Evolutionary conservation across 2,888 invertebrate genomes (phyloP), one percentile per base, ranked within the genome.

Genomic region (Lydus trimaculatus): DNA sequence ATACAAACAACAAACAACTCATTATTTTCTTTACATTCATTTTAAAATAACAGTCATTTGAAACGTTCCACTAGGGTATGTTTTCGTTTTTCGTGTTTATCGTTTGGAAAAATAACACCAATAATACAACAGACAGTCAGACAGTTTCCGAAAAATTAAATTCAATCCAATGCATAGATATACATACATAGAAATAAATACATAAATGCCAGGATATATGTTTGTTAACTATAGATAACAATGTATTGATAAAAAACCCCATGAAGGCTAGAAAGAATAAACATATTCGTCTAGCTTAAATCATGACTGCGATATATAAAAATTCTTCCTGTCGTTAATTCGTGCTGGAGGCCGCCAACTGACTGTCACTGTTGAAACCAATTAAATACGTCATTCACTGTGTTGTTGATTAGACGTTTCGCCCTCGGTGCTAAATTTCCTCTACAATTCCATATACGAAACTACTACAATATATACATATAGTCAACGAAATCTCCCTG

Each of bases 31-130:
- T 68, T 65, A 31, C 66, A 63, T 63, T 63, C 31, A 23, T 64
- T 58, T 39, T 31, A 58, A 74, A 74, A 73, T 73, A 73, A 73
- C 74, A 64, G 73, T 73, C 73, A 74, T 74, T 74, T 73, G 63
- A 73, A 69, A 65, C 67, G 67, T 69, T 69, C 69, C 67, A 66
- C 66, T 43, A 43, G 68, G 63, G 66, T 71, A 71, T 73, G 68
- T 71, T 43, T 43, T 43, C 43, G 43, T 43, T 43, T 73, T 71
- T 71, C 71, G 65, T 71, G 69, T 71, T 73, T 73, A 73, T 73
- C 73, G 67, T 67, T 69, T 66, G 48, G 48, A 52, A 52, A 52
- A 52, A 52, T 11, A 52, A 52, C 48, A 52, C 48, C 23, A 52
- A 8, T 9, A 52, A 52, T n/a, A n/a, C 48, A 52, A 52, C 48